Evolutionary conservation across 2,113 vertebrate genomes (phyloP).

Genomic region (Corythoichthys intestinalis): DNA sequence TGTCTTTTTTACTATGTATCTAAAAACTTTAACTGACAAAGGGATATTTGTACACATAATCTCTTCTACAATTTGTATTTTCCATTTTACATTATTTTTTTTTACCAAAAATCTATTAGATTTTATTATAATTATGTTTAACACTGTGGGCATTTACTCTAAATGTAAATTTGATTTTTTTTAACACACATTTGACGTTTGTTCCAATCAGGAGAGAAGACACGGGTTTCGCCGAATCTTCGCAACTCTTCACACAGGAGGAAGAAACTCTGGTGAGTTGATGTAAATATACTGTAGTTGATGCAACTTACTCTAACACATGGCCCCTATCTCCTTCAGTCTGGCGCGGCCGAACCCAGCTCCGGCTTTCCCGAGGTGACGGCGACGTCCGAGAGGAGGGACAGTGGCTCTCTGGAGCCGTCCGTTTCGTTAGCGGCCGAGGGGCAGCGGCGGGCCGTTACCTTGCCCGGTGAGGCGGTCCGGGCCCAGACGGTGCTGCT

Average conservation of each 20-base stretch:
- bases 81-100: too few relatives aligned
- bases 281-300: too few relatives aligned
- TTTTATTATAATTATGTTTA: too few relatives aligned
- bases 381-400: slow-evolving; percentile 58
- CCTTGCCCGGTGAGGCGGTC: slow-evolving; percentile 64
- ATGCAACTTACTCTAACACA: too few relatives aligned
- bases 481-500: slow-evolving; percentile 68
- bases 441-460: slow-evolving; percentile 62
- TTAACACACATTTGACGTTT: not conserved
- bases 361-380: slow-evolving; percentile 45
- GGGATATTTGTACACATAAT: too few relatives aligned
- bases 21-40: too few relatives aligned
- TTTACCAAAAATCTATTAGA: too few relatives aligned
- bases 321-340: slow-evolving; percentile 33
- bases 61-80: too few relatives aligned
- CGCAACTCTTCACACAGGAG: slow-evolving; percentile 62
- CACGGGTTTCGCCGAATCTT: slow-evolving; percentile 74
- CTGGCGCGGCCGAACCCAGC: slow-evolving; percentile 53
- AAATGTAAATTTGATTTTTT: not conserved
- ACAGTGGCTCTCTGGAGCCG: slow-evolving; percentile 58
- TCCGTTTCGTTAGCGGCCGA: slow-evolving; percentile 37
- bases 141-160: not conserved
- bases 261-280: slow-evolving; percentile 68
- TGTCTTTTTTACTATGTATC: too few relatives aligned
- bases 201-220: slow-evolving; percentile 69